Base-by-base conservation (phyloP, 2,113 vertebrate genomes). In the Peromyscus leucopus region DNA sequence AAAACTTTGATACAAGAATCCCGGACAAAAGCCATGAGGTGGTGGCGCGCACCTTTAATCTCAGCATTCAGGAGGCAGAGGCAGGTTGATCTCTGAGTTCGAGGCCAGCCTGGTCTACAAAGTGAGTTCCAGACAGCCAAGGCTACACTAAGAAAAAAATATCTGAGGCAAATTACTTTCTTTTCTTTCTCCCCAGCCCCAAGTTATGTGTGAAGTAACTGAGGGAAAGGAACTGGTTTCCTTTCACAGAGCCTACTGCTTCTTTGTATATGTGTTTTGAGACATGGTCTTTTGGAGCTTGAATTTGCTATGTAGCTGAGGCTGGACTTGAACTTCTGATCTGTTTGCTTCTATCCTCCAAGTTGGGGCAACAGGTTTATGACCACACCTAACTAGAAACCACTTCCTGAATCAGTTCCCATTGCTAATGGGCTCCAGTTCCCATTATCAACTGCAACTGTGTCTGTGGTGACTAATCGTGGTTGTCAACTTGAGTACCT, bases 391-490 rank as follows among this genome's bases (percentile, higher is more conserved):
- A 48, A 76, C 39, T 33, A 71, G 93, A 93, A 92, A 92, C 28
- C 21, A 75, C 59, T 87, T 16, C 75, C 92, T 92, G 59, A 90
- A 95, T 55, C 51, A 90, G 39, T 84, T 57, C 28, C 61, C 76
- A 55, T 83, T 72, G 26, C 76, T n/a, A 55, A 89, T 39, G 74
- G 55, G 10, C 24, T 78, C 85, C 42, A 74, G 46, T 85, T 59
- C 61, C 59, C 48, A 61, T 74, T 46, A 78, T n/a, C 74, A 95
- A 85, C 22, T 76, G 87, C 42, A 94, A 98, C 26, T 91, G 72
- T n/a, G 13, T 74, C n/a, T 42, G 72, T 42, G 72, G 42, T 42
- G 72, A 24, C 72, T 75, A 75, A 75, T 24, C 39, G 11, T 42
- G n/a, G 72, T 1, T 22, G 21, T 42, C n/a, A 39, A 39, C 19